These are phyloP conservation scores for Periplaneta americana DNA, from an alignment of 1,140 invertebrate genomes.

Conservation along the genomic window DNA sequence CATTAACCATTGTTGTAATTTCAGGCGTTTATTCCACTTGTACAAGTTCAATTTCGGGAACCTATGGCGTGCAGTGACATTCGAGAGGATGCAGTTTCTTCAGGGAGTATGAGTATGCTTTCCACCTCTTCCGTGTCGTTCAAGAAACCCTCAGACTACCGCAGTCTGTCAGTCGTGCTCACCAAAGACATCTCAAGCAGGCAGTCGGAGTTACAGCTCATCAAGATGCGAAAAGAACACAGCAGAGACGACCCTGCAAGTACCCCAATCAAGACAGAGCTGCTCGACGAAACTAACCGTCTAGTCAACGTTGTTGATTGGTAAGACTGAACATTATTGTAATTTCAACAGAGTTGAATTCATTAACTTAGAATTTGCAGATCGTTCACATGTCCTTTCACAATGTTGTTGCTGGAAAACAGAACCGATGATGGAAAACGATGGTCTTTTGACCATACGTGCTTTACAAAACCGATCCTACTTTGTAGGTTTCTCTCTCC, in stretches of 20 bases:
- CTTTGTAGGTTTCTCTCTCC: no score
- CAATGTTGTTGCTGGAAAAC: no score
- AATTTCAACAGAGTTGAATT: no score
- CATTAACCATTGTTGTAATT: no score
- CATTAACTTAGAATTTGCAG: no score
- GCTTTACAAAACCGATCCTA: no score
- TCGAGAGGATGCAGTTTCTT: constrained; percentile 14
- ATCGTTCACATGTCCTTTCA: no score
- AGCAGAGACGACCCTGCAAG: not conserved
- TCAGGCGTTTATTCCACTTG: constrained; percentile 46
- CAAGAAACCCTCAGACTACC: constrained; percentile 48
- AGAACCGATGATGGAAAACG: no score
- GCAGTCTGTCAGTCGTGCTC: constrained; percentile 38
- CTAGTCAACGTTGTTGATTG: not conserved
- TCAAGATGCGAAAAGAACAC: not conserved
- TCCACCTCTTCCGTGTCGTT: constrained; percentile 26
- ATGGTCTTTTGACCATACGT: no score
- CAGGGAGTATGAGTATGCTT: constrained; percentile 18
- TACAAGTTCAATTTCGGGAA: constrained; percentile 41
- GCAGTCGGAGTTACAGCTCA: not conserved
- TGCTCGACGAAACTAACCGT: not conserved
- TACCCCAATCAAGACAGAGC: not conserved
- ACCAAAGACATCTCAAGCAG: not conserved
- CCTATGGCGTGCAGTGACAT: constrained; percentile 12
- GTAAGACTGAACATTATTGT: no score